phyloP scores from a whole-genome alignment of 2,888 invertebrate genomes.

The Leucophora obtusa region DNA sequence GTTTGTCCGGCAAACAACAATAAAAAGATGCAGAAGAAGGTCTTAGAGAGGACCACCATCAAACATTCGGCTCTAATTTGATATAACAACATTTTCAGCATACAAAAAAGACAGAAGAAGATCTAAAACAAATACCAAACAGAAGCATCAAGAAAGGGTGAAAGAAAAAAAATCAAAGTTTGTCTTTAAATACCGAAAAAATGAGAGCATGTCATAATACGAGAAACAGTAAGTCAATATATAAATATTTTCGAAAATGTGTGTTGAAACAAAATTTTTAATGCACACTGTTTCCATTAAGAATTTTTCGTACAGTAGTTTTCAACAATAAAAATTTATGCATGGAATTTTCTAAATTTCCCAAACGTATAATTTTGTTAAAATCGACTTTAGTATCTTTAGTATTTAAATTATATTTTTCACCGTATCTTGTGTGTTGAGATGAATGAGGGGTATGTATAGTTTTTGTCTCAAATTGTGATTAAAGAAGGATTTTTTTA shows the following conservation, averaged over 20 bases:
- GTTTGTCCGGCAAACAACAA: not conserved
- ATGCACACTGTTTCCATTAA: not conserved
- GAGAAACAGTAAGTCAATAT: not conserved
- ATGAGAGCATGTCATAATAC: not conserved
- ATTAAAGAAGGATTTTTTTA: too few relatives aligned
- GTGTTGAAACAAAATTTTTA: not conserved
- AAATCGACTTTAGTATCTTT: too few relatives aligned
- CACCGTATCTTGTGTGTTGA: too few relatives aligned
- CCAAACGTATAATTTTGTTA: too few relatives aligned
- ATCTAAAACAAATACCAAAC: constrained; percentile 32
- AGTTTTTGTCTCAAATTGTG: too few relatives aligned
- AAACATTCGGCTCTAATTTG: constrained; percentile 27
- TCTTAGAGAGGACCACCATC: constrained; percentile 34
- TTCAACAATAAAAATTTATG: too few relatives aligned
- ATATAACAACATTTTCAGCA: constrained; percentile 7
- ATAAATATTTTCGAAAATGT: not conserved
- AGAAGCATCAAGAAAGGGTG: constrained; percentile 27
- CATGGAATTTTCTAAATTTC: too few relatives aligned
- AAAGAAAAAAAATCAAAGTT: constrained; percentile 6
- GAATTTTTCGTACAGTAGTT: not conserved
- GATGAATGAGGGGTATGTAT: too few relatives aligned
- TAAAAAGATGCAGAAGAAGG: not conserved
- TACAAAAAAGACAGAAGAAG: not conserved
- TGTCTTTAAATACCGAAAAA: constrained; percentile 1
- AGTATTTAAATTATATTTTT: too few relatives aligned